Base-by-base conservation (phyloP, 2,888 invertebrate species). In the Nycteola revayana region DNA sequence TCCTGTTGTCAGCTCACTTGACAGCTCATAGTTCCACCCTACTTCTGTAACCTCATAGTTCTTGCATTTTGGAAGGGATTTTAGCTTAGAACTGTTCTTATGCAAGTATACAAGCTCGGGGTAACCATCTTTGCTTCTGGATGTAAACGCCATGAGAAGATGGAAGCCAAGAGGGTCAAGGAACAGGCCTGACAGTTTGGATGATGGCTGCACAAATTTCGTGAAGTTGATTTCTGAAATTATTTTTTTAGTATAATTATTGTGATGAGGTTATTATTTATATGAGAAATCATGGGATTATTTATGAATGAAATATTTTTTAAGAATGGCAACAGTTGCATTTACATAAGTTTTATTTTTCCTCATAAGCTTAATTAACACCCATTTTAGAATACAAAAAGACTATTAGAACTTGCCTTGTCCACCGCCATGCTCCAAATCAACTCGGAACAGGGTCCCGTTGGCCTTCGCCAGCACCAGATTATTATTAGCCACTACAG, bases 11-110 rank as follows among this genome's bases (percentile, higher is more conserved):
- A 71, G 78, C 39, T 93, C 93, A 0, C 92, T 93, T 1, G 90
- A 91, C 51, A 94, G 94, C 36, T 91, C 90, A 52, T 91, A 91
- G 75, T 96, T 97, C 95, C 98, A 98, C 1, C 94, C 98, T 0
- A 98, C 95, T 29, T 96, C 94, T 0, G 97, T 97, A 10, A 98
- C 93, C 68, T 96, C 94, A 73, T 96, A 95, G 23, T 94, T 93
- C 49, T 91, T 88, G 27, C 92, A 92, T 73, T 93, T 94, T 17
- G 67, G 75, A 0, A 89, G 80, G 3, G 77, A 91, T 61, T 94
- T 94, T 6, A 94, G 90, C 76, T 95, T 97, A 1, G 90, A 91
- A 9, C 93, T 92, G 61, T 93, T 95, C 35, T 93, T 90, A 38
- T 95, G 93, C 5, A 97, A 82, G 68, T 98, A 97, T 9, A 95